Base-by-base conservation (phyloP, 2,888 invertebrate species). In the Branchipolynoe longqiensis region DNA sequence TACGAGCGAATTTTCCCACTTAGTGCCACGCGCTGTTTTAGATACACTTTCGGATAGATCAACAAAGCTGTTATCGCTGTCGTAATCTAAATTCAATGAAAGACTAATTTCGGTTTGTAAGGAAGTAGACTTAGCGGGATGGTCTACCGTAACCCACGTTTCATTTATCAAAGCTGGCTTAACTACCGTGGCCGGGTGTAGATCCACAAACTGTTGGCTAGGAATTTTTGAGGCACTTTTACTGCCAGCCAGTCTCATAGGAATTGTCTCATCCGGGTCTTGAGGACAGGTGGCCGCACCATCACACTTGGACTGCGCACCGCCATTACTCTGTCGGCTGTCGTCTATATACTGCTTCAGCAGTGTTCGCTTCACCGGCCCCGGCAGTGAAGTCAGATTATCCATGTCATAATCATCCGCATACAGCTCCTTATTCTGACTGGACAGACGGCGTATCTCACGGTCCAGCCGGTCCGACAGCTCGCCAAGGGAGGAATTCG, bases 401-500 rank as follows among this genome's bases (percentile, higher is more conserved):
- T 54, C 54, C 36, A 33, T 25, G 12, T 38, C 73, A 62, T 40
- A 85, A 14, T 85, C 85, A 22, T 85, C 82, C 12, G 41, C 81
- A 36, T 78, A 58, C 3, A 74, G 18, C 18, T 40, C 78, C 36
- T 83, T 59, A 33, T 83, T 48, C 54, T 85, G 64, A 2, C 62
- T 83, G 33, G 83, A 59, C 25, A 85, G 69, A n/a, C 85, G 41
- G 14, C 85, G 36, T 22, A 87, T 74, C 40, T 87, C 85, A 18
- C 25, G 33, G 31, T 87, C 85, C 31, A 87, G 54, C 22, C 83
- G 48, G 36, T 59, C 38, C 8, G 87, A 83, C 0, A 69, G 59
- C 1, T 58, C 41, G 18, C 48, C 78, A 25, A n/a, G n/a, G 2
- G 40, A 31, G 28, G 69, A 38, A 2, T 31, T 59, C 4, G 86